Conservation (phyloP, 2,113 vertebrate genomes). For the Chionis minor region DNA sequence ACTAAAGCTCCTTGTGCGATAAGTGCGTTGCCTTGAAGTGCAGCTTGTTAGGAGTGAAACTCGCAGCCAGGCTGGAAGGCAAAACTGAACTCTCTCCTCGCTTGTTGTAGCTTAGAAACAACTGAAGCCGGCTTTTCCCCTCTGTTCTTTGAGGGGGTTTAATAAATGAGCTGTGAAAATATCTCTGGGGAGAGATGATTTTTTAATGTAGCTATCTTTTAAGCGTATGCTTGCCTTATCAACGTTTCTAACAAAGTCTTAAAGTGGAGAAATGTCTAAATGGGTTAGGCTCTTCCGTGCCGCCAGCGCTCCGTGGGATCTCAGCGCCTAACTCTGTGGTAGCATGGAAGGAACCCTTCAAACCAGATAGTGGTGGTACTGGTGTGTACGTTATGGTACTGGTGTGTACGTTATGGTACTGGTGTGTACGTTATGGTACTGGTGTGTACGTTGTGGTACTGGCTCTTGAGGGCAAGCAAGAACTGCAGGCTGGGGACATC, state of each 20-base stretch:
- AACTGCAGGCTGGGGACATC: background rate
- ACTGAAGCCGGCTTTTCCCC: background rate
- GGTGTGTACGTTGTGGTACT: rapidly evolving
- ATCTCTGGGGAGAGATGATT: background rate
- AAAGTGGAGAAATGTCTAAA: background rate
- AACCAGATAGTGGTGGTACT: background rate
- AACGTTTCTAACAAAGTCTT: background rate
- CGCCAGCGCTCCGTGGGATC: rapidly evolving
- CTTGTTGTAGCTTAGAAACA: background rate
- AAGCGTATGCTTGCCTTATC: background rate
- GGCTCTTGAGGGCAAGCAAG: no score
- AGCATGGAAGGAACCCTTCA: background rate
- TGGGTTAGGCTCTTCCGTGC: background rate
- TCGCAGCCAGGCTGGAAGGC: background rate
- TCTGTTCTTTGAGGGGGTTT: background rate
- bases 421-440: rapidly evolving
- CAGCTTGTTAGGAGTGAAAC: background rate
- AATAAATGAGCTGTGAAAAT: background rate
- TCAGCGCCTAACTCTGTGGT: rapidly evolving
- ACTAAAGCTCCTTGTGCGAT: background rate
- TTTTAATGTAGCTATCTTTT: background rate
- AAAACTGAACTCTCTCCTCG: background rate
- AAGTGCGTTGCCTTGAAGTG: background rate
- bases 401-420: rapidly evolving
- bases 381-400: rapidly evolving